Evolutionary conservation across 2,113 vertebrate species (phyloP), one percentile per base, ranked within the genome.

Genomic region (Apistogramma diplotaenia): DNA sequence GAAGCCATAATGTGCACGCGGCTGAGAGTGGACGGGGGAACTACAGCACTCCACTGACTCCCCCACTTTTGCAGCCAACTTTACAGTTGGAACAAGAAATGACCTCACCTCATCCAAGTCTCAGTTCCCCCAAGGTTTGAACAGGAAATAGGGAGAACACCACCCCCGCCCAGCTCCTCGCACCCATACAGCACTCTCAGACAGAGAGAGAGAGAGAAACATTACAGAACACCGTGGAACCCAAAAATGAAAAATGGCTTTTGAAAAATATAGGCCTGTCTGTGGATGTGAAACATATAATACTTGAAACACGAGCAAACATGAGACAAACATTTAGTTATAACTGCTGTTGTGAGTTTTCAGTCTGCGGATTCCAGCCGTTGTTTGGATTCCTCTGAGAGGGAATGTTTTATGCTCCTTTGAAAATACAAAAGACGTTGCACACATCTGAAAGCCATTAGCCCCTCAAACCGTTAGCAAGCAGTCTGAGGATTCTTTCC

Each of bases 391-490:
- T 96, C 95, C 94, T 94, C 89, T 76, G 90, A 90, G 93, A 94
- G 93, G 84, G 94, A 95, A 96, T 96, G 93, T 95, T 95, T 96
- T 95, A 95, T 96, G 94, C 91, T 93, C 78, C 85, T 94, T 93
- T 89, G 90, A 94, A 94, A 95, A 93, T 92, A 87, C 84, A 92
- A 94, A 91, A 91, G 94, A 93, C 72, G 76, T 75, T 87, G 79
- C n/a, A 23, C 89, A 96, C 96, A 97, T 96, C 95, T 96, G 95
- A 97, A 96, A 96, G 87, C 95, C 86, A 96, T 96, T 96, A 96
- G 92, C 81, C 79, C 85, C 91, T 93, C 91, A 92, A 94, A 95
- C 95, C 94, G 93, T 93, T 93, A 93, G 94, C 91, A 55, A 95
- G 94, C 81, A 91, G 87, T 92, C 85, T 79, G 90, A 89, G 88